Percentiles rank a stretch among this genome's conserved stretches.
phyloP scores from a whole-genome alignment of 2,888 invertebrate genomes.

The Spialia ferax region DNA sequence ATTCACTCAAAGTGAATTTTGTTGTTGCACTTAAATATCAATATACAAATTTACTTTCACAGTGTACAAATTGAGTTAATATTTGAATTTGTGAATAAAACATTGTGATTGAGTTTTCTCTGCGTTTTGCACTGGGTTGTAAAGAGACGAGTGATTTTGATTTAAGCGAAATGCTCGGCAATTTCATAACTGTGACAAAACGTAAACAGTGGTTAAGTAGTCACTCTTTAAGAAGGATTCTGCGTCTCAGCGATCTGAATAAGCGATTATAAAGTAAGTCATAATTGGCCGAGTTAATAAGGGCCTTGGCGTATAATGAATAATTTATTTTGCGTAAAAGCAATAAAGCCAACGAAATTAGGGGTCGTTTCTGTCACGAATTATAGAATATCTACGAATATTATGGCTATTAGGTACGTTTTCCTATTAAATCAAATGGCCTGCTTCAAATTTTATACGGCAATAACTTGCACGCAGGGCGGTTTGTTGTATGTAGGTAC shows the following conservation, averaged over 20 bases:
- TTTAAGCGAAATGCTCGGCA: background rate
- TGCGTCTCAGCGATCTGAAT: constrained; percentile 37
- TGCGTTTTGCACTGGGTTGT: background rate
- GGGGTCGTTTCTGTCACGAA: constrained; percentile 52
- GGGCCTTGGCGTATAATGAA: constrained; percentile 41
- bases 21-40: constrained; percentile 16
- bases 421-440: constrained; percentile 69
- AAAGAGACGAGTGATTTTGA: background rate
- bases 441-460: constrained; percentile 69
- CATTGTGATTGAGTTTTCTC: background rate
- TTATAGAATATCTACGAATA: constrained; percentile 37
- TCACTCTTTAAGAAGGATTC: constrained; percentile 38
- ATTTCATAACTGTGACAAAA: constrained; percentile 41
- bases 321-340: constrained; percentile 46
- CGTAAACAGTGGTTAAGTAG: constrained; percentile 40
- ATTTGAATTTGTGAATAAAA: background rate
- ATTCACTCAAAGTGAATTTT: constrained; percentile 23
- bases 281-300: constrained; percentile 32
- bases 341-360: constrained; percentile 47
- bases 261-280: constrained; percentile 36
- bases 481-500: constrained; percentile 48
- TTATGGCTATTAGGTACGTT: constrained; percentile 50
- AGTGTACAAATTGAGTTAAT: constrained; percentile 14
- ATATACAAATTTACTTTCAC: constrained; percentile 15
- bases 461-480: constrained; percentile 64